These are phyloP conservation scores for Festucalex cinctus DNA, from an alignment of 2,113 vertebrate genomes.

Conservation along the genomic window DNA sequence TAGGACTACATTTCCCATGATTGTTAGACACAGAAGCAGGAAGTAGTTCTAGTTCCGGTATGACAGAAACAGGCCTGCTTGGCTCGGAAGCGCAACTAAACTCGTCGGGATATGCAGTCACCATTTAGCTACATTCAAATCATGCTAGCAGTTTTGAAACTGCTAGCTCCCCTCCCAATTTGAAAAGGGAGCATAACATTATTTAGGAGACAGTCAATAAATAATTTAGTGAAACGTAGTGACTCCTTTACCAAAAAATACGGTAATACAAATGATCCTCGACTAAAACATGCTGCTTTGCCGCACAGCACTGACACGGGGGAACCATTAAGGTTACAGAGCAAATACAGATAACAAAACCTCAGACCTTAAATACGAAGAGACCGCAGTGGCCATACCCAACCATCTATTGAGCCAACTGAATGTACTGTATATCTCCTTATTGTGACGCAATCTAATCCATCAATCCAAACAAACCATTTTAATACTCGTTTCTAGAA, in stretches of 20 bases:
- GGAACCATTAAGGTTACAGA: neutral
- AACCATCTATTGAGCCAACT: neutral
- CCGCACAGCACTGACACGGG: neutral
- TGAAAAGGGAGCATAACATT: neutral
- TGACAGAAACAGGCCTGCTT: too few relatives aligned
- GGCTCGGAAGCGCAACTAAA: too few relatives aligned
- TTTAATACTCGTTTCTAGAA: neutral
- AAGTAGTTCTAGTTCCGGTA: too few relatives aligned
- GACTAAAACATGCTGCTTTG: neutral
- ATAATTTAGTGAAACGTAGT: neutral
- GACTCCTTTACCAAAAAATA: neutral
- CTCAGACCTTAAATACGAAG: neutral
- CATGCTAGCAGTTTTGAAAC: too few relatives aligned
- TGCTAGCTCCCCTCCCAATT: too few relatives aligned
- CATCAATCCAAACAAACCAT: neutral
- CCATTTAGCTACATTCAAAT: too few relatives aligned
- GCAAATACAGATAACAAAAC: slow-evolving; percentile 11
- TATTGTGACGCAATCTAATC: neutral
- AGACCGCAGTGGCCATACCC: neutral
- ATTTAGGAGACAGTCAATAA: neutral
- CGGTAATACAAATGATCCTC: neutral
- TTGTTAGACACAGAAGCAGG: too few relatives aligned
- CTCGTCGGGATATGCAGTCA: too few relatives aligned
- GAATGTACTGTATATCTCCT: neutral
- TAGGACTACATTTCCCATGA: too few relatives aligned